phyloP scores from a whole-genome alignment of 1,140 invertebrate species.

The Scylla paramamosain region DNA sequence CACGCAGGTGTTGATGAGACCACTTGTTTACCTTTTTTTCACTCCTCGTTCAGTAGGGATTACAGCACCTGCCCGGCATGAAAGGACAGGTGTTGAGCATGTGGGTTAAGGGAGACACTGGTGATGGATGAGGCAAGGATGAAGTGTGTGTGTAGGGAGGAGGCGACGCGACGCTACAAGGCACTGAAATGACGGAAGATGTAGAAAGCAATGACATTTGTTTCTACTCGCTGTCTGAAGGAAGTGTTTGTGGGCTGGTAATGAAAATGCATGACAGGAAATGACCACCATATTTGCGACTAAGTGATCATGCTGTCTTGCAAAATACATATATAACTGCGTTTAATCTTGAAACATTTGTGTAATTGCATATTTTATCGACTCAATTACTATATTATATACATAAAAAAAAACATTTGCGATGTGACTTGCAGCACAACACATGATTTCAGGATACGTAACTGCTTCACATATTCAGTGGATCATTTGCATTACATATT shows the following conservation, averaged over 20 bases:
- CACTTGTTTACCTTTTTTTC: conserved; percentile 42
- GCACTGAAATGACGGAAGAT: background rate
- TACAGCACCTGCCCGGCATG: background rate
- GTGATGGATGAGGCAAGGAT: background rate
- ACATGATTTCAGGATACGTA: background rate
- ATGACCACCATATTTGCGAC: too few relatives aligned
- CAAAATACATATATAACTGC: too few relatives aligned
- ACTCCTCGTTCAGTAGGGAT: background rate
- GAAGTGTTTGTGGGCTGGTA: too few relatives aligned
- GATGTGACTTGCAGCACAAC: background rate
- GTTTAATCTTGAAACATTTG: too few relatives aligned
- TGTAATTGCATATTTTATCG: too few relatives aligned
- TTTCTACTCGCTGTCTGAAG: too few relatives aligned
- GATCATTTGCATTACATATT: background rate
- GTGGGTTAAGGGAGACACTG: background rate
- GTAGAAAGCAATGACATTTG: background rate
- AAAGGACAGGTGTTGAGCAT: conserved; percentile 13
- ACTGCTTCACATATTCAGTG: background rate
- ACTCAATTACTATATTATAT: too few relatives aligned
- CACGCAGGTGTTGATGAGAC: conserved; percentile 24
- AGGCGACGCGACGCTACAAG: background rate
- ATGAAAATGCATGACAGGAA: too few relatives aligned
- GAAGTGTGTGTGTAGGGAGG: background rate
- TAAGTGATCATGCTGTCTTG: too few relatives aligned
- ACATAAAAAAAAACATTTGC: too few relatives aligned